Conservation (phyloP, 53 echinoderm and acorn worm genomes). For the Holothuria leucospilota region DNA sequence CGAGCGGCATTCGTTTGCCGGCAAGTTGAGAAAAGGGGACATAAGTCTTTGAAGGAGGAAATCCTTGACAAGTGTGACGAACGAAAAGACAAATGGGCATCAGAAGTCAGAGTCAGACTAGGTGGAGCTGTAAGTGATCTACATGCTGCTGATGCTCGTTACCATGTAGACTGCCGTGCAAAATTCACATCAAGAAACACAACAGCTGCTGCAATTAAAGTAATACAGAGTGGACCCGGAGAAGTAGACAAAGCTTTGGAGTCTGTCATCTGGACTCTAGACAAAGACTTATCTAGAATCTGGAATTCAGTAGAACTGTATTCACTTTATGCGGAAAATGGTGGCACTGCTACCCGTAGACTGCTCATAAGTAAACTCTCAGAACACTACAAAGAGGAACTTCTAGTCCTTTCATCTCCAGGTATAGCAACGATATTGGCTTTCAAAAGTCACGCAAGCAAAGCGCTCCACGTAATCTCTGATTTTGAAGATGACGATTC, state of each 20-base stretch:
- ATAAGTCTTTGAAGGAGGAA: conserved; percentile 48
- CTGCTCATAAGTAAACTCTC: conserved; percentile 30
- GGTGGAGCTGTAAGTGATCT: conserved; percentile 60
- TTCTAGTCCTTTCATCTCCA: conserved; percentile 60
- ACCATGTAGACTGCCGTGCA: conserved; percentile 59
- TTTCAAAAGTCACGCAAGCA: conserved; percentile 30
- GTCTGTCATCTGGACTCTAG: background rate
- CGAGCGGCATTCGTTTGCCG: conserved; percentile 56
- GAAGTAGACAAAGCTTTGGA: conserved; percentile 23
- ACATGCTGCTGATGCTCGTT: conserved; percentile 67
- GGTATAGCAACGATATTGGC: conserved; percentile 59
- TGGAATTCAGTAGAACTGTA: conserved; percentile 56
- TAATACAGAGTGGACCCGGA: background rate
- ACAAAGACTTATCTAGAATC: conserved; percentile 30
- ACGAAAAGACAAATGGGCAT: conserved; percentile 56
- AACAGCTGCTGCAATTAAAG: background rate
- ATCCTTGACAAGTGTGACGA: conserved; percentile 55
- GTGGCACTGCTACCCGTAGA: conserved; percentile 23
- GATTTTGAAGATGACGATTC: conserved; percentile 54
- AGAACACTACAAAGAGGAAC: conserved; percentile 26
- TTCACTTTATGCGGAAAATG: conserved; percentile 14
- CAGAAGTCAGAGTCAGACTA: conserved; percentile 48
- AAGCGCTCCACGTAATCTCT: conserved; percentile 29
- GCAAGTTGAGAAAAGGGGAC: conserved; percentile 40
- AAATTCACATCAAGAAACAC: background rate